phyloP scores from a whole-genome alignment of 1,140 invertebrate genomes.

The Physella acuta region DNA sequence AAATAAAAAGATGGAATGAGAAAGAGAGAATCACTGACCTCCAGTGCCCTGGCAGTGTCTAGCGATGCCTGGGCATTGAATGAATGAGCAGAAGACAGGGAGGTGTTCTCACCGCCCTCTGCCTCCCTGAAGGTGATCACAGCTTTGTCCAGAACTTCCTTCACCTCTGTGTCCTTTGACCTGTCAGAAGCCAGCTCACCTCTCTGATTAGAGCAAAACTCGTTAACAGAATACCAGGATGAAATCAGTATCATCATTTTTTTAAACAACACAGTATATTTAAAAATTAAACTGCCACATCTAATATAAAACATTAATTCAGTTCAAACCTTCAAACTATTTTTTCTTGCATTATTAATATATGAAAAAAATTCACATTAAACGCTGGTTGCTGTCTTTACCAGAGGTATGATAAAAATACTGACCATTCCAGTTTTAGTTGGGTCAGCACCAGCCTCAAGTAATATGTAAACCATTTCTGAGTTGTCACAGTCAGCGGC shows the following conservation, averaged over 20 bases:
- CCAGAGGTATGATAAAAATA: too few species aligned
- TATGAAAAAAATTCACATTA: too few species aligned
- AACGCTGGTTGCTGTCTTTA: too few species aligned
- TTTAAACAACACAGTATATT: too few species aligned
- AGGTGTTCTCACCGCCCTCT: conserved; percentile 1
- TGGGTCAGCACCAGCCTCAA: conserved; percentile 49
- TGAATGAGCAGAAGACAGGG: conserved; percentile 17
- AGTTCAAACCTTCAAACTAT: too few species aligned
- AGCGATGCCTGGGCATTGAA: conserved; percentile 21
- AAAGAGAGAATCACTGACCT: too few species aligned
- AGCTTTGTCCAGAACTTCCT: conserved; percentile 48
- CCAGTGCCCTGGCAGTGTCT: conserved; percentile 24
- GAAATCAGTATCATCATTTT: too few species aligned
- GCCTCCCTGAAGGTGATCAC: conserved; percentile 26
- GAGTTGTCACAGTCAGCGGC: conserved; percentile 55
- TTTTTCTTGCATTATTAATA: too few species aligned
- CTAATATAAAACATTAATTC: too few species aligned
- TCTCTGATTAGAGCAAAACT: conserved; percentile 45
- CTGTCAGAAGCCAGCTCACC: conserved; percentile 44
- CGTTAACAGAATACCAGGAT: too few species aligned
- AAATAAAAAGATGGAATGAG: too few species aligned
- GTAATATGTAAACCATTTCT: conserved; percentile 51
- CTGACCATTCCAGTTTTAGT: conserved; percentile 43
- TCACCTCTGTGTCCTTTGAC: conserved; percentile 35
- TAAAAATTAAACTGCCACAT: too few species aligned